phyloP scores from a whole-genome alignment of 2,113 vertebrate genomes.

The Onychostoma macrolepis region DNA sequence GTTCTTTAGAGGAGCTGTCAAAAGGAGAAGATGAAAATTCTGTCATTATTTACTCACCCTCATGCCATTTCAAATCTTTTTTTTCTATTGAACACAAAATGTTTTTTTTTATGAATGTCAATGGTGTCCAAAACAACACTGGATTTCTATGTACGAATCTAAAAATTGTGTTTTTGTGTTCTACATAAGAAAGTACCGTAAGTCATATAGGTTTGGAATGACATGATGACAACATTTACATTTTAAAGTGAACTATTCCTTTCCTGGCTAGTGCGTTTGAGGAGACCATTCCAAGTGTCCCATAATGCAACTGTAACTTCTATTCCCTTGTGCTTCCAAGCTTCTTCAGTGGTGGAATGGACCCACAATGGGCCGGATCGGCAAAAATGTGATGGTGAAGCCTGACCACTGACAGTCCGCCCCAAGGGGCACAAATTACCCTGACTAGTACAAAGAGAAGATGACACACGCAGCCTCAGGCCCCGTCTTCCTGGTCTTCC shows the following conservation, averaged over 20 bases:
- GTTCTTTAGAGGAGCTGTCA: background rate
- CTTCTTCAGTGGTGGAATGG: slow-evolving; percentile 70
- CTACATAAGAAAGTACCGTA: background rate
- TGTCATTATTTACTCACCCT: slow-evolving; percentile 43
- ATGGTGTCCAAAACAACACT: background rate
- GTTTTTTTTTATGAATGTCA: background rate
- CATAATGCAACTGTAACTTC: background rate
- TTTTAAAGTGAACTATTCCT: background rate
- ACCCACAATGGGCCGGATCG: slow-evolving; percentile 70
- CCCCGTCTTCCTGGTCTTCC: slow-evolving; percentile 68
- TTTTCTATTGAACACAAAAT: background rate
- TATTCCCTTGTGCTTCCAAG: slow-evolving; percentile 43
- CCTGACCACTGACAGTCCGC: slow-evolving; percentile 73
- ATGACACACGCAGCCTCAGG: slow-evolving; percentile 72
- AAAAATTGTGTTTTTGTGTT: background rate
- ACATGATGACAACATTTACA: background rate
- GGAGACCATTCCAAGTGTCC: slow-evolving; percentile 62
- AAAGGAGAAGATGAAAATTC: background rate
- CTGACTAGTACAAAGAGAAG: slow-evolving; percentile 74
- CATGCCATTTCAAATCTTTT: slow-evolving; percentile 9
- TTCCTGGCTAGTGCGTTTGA: slow-evolving; percentile 59
- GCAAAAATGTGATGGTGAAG: slow-evolving; percentile 75
- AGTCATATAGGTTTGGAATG: background rate
- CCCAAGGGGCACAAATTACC: slow-evolving; percentile 75
- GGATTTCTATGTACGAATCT: background rate